These are phyloP conservation scores for Leptinotarsa texana DNA, from an alignment of 1,140 invertebrate genomes.

Conservation along the genomic window DNA sequence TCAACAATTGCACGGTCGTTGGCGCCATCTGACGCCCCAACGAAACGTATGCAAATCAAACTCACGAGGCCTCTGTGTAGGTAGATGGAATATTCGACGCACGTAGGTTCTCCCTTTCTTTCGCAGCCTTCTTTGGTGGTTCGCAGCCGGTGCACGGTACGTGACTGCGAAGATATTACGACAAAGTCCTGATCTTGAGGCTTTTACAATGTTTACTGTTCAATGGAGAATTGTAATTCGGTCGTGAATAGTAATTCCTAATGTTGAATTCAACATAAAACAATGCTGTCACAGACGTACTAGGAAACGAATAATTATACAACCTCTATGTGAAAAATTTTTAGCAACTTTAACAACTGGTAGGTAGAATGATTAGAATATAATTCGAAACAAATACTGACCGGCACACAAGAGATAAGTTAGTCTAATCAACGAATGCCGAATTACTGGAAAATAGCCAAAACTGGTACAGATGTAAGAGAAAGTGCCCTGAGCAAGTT, in stretches of 20 bases:
- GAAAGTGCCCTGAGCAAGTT: too few relatives aligned
- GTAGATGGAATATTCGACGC: conserved; percentile 35
- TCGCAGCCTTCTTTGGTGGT: conserved; percentile 32
- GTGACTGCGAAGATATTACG: conserved; percentile 45
- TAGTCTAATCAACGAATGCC: too few relatives aligned
- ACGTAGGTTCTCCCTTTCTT: conserved; percentile 40
- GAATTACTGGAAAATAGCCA: too few relatives aligned
- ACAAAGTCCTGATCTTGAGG: conserved; percentile 31
- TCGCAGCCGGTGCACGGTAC: conserved; percentile 45
- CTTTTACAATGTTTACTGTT: conserved; percentile 25
- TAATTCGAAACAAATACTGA: too few relatives aligned
- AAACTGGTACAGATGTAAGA: too few relatives aligned
- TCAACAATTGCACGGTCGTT: conserved; percentile 31
- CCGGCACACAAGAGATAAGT: too few relatives aligned
- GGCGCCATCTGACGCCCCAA: conserved; percentile 37
- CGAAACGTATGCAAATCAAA: conserved; percentile 45
- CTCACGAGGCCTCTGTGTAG: conserved; percentile 23
- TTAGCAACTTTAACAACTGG: too few relatives aligned
- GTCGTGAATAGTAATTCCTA: background rate
- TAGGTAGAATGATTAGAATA: too few relatives aligned
- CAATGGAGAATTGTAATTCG: background rate
- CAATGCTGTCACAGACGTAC: too few relatives aligned
- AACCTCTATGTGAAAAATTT: background rate
- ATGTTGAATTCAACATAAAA: background rate
- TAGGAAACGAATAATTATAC: background rate